Conservation (phyloP, 2,113 vertebrate species). For the Semicossyphus pulcher region DNA sequence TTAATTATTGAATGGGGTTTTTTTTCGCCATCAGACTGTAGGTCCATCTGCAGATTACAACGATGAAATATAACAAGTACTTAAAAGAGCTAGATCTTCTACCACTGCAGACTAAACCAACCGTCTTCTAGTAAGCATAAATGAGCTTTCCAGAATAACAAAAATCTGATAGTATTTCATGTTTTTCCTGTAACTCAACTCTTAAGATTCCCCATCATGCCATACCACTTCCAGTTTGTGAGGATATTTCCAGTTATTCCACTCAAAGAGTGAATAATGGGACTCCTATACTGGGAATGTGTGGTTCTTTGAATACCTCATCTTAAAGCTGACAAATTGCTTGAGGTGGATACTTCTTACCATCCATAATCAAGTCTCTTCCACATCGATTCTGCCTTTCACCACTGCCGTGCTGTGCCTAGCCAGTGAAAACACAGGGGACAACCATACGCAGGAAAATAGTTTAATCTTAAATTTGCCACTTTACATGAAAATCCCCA, state of each 20-base stretch:
- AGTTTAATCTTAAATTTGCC: conserved; percentile 69
- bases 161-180: conserved; percentile 42
- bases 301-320: conserved; percentile 56
- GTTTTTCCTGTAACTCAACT: conserved; percentile 64
- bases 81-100: background rate
- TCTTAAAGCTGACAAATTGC: conserved; percentile 73
- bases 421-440: conserved; percentile 71
- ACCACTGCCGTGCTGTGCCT: conserved; percentile 57
- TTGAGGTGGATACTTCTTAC: conserved; percentile 69
- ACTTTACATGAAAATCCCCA: conserved; percentile 59
- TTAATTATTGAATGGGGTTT: conserved; percentile 30
- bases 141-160: conserved; percentile 58
- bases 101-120: conserved; percentile 47
- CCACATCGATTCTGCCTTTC: conserved; percentile 64
- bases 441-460: conserved; percentile 51
- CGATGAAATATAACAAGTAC: no score
- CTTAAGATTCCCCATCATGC: conserved; percentile 38
- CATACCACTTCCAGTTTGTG: conserved; percentile 56
- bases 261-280: conserved; percentile 55
- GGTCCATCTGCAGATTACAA: conserved; percentile 47
- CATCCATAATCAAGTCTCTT: conserved; percentile 75
- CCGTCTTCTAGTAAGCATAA: conserved; percentile 48
- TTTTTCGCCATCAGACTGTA: conserved; percentile 8
- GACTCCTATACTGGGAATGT: conserved; percentile 65
- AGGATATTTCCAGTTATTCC: conserved; percentile 68